Conservation (phyloP, 2,888 invertebrate genomes). For the Hoplodrina ambigua region DNA sequence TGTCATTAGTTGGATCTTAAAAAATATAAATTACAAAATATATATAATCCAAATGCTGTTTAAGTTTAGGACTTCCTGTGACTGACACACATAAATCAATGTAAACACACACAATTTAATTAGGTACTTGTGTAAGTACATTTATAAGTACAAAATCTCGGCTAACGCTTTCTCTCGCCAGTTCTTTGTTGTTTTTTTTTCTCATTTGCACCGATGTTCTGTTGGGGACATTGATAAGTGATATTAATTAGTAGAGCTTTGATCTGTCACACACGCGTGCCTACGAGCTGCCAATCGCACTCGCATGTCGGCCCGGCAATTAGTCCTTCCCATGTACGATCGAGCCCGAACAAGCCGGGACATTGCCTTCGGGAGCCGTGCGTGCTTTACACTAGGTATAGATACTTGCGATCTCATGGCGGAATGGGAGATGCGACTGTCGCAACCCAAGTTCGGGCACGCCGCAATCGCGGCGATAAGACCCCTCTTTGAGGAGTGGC, state of each 20-base stretch:
- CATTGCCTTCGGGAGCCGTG: constrained; percentile 32
- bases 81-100: no score
- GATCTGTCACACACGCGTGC: constrained; percentile 74
- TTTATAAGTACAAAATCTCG: background rate
- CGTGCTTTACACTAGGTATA: constrained; percentile 24
- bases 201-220: constrained; percentile 22
- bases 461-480: no score
- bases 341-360: constrained; percentile 34
- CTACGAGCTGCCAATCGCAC: constrained; percentile 78
- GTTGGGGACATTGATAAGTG: constrained; percentile 60
- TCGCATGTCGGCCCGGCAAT: constrained; percentile 73
- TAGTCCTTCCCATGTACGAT: constrained; percentile 66
- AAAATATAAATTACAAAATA: no score
- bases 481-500: no score
- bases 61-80: no score
- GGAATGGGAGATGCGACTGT: no score
- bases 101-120: no score
- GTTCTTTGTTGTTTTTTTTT: constrained; percentile 19
- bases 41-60: no score
- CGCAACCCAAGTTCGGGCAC: no score
- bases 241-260: constrained; percentile 78
- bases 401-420: no score
- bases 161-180: background rate
- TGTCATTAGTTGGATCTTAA: no score
- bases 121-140: no score